These are phyloP conservation scores for Thermophis baileyi DNA, from an alignment of 2,113 vertebrate species.

Conservation along the genomic window DNA sequence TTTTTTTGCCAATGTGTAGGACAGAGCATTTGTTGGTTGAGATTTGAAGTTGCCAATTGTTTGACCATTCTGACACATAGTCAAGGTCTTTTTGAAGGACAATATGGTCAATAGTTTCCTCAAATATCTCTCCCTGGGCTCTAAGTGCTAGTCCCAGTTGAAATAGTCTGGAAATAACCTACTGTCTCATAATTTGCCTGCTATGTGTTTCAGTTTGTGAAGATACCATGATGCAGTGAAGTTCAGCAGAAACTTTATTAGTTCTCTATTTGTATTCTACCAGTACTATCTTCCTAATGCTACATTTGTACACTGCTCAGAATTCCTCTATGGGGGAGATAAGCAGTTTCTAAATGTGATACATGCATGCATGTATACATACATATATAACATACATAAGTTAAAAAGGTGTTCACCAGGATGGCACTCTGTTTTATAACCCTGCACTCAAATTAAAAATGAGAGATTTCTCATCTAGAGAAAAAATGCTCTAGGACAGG, in stretches of 20 bases:
- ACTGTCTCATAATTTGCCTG: not conserved
- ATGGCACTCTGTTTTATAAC: not conserved
- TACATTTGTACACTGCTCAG: not conserved
- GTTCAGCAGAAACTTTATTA: not conserved
- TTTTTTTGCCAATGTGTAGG: no score
- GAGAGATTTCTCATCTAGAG: not conserved
- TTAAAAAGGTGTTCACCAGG: not conserved
- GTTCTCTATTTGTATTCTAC: not conserved
- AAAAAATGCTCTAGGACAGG: not conserved
- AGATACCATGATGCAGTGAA: not conserved
- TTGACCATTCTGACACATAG: no score
- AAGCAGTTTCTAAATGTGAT: not conserved
- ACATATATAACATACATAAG: not conserved
- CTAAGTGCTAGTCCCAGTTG: not conserved
- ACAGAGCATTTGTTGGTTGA: no score
- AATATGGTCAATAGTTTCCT: not conserved
- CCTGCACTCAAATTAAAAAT: not conserved
- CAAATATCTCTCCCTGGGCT: not conserved
- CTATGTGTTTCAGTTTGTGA: not conserved
- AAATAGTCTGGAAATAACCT: not conserved
- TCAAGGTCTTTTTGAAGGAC: no score
- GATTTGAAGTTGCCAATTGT: no score
- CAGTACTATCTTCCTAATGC: not conserved
- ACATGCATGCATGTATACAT: not conserved
- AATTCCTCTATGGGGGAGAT: not conserved